Evolutionary conservation across 2,888 invertebrate species (phyloP).

Genomic region (Lutraria lutraria): DNA sequence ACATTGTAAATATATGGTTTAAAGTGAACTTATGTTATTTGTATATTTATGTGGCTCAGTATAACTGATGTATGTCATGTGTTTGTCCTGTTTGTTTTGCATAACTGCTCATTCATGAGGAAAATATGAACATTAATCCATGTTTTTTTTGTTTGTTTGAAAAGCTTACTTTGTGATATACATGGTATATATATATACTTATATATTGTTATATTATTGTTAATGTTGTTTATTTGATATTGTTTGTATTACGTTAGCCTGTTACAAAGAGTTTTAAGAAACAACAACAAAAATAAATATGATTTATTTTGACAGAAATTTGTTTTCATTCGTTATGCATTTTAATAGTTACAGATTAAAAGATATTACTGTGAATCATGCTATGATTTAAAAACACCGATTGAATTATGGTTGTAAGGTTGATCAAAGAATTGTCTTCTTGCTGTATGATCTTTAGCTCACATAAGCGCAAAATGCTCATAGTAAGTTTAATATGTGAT

Average conservation of each 20-base stretch:
- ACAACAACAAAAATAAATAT: neutral
- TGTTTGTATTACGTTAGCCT: conserved; percentile 14
- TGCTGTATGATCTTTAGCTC: no score
- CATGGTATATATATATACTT: neutral
- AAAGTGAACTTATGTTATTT: no score
- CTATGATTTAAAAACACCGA: no score
- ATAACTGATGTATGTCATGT: neutral
- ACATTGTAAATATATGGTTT: no score
- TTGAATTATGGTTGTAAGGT: no score
- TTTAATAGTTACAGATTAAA: neutral
- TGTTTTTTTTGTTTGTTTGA: neutral
- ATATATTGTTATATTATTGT: neutral
- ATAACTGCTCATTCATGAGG: neutral
- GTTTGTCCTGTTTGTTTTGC: conserved; percentile 4
- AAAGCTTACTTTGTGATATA: conserved; percentile 11
- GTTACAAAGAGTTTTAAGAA: neutral
- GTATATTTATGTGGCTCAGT: no score
- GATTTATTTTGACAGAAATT: neutral
- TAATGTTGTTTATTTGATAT: conserved; percentile 9
- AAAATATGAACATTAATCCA: neutral
- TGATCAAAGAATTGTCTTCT: no score
- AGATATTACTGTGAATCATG: neutral
- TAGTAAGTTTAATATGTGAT: no score
- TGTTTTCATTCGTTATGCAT: neutral
- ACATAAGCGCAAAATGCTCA: no score